Conservation (phyloP, 2,797 vertebrate genomes). For the Typhlichthys eigenmanni region DNA sequence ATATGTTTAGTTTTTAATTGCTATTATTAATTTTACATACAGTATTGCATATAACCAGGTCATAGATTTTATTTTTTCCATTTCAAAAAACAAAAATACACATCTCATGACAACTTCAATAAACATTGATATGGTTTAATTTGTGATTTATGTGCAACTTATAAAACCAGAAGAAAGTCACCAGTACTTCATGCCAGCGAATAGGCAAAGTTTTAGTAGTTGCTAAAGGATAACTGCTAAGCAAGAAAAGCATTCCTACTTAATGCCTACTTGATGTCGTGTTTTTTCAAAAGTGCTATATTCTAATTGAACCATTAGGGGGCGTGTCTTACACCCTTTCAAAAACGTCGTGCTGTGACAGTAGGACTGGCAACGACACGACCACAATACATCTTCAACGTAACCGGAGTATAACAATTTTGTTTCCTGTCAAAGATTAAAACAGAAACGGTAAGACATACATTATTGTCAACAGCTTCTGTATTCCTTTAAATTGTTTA, state of each 20-base stretch:
- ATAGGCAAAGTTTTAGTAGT: too few species aligned
- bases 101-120: conserved; percentile 48
- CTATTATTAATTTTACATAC: conserved; percentile 27
- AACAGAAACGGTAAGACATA: too few species aligned
- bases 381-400: too few species aligned
- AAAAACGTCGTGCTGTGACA: conserved; percentile 57
- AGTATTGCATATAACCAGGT: conserved; percentile 27
- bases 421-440: too few species aligned
- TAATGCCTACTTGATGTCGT: not conserved
- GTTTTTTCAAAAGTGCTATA: conserved; percentile 41
- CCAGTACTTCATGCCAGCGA: not conserved
- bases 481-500: too few species aligned
- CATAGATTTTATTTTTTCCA: conserved; percentile 21
- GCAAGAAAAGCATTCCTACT: too few species aligned
- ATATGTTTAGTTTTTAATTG: conserved; percentile 16
- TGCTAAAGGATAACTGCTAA: too few species aligned
- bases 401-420: too few species aligned
- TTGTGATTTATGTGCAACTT: conserved; percentile 4
- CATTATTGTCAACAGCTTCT: too few species aligned
- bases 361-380: not conserved
- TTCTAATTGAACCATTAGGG: conserved; percentile 56
- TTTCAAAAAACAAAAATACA: not conserved
- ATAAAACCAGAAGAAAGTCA: too few species aligned
- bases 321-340: conserved; percentile 56
- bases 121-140: conserved; percentile 43